phyloP scores from a whole-genome alignment of 2,888 invertebrate species.

The Catocala fraxini region DNA sequence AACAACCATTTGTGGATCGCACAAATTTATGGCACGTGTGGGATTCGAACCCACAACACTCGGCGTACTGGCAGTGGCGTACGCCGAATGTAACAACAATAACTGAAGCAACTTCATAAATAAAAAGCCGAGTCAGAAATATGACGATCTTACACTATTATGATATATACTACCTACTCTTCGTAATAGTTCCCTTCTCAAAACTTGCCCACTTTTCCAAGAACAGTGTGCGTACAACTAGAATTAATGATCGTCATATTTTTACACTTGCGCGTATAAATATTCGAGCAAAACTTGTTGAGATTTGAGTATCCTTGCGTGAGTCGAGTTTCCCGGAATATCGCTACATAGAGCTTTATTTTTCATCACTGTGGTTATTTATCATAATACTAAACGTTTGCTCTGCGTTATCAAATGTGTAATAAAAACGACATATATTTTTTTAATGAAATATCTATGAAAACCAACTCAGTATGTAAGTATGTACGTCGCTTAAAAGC shows the following conservation, averaged over 20 bases:
- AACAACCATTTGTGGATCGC: too few relatives aligned
- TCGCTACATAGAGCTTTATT: background rate
- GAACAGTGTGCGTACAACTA: conserved; percentile 38
- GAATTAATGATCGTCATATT: conserved; percentile 46
- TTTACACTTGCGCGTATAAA: conserved; percentile 47
- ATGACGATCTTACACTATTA: too few relatives aligned
- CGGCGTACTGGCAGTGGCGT: too few relatives aligned
- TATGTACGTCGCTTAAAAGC: background rate
- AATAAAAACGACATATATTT: conserved; percentile 1
- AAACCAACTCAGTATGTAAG: background rate
- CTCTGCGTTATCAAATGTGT: background rate
- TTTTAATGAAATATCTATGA: background rate
- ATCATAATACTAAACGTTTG: conserved; percentile 3
- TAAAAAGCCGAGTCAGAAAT: too few relatives aligned
- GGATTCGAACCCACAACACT: too few relatives aligned
- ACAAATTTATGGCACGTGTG: too few relatives aligned
- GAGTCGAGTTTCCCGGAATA: conserved; percentile 1
- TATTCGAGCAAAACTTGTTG: conserved; percentile 34
- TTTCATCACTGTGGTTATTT: conserved; percentile 6
- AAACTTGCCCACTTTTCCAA: conserved; percentile 7
- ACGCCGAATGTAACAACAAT: too few relatives aligned
- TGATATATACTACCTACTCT: too few relatives aligned
- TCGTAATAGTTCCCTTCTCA: too few relatives aligned
- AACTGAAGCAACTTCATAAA: too few relatives aligned
- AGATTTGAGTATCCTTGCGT: conserved; percentile 4